Evolutionary conservation across 2,888 invertebrate genomes (phyloP).

Genomic region (Drosophila algonquin): DNA sequence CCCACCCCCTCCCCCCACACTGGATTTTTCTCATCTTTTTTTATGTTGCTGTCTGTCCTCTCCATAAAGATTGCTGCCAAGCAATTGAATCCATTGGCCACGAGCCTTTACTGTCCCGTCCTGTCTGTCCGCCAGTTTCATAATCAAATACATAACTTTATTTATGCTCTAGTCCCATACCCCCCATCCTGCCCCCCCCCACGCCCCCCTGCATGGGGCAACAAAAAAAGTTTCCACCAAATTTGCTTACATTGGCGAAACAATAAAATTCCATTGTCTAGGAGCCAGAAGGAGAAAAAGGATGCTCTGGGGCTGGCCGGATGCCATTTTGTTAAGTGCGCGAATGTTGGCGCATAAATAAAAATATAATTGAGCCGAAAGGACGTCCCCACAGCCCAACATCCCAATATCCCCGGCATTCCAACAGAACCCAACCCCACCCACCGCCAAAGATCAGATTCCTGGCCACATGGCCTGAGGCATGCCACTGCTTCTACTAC

Average conservation of each 20-base stretch:
- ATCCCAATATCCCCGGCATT: conserved; percentile 8
- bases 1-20: neutral
- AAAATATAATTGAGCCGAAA: conserved; percentile 70
- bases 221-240: conserved; percentile 56
- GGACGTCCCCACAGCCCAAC: neutral
- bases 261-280: conserved; percentile 75
- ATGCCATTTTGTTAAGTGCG: conserved; percentile 70
- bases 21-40: conserved; percentile 37
- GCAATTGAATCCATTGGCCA: conserved; percentile 70
- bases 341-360: conserved; percentile 77
- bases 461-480: conserved; percentile 39
- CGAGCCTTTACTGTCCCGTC: conserved; percentile 18
- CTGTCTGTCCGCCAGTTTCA: conserved; percentile 44
- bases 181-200: neutral
- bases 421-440: conserved; percentile 3
- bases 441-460: conserved; percentile 15
- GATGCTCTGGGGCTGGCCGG: conserved; percentile 34
- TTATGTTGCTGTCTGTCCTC: conserved; percentile 55
- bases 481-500: neutral
- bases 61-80: conserved; percentile 61
- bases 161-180: conserved; percentile 48
- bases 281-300: conserved; percentile 14
- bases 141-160: conserved; percentile 78
- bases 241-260: conserved; percentile 77
- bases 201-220: neutral